Conservation (phyloP, 2,888 invertebrate genomes). For the Drosophila phalerata region DNA sequence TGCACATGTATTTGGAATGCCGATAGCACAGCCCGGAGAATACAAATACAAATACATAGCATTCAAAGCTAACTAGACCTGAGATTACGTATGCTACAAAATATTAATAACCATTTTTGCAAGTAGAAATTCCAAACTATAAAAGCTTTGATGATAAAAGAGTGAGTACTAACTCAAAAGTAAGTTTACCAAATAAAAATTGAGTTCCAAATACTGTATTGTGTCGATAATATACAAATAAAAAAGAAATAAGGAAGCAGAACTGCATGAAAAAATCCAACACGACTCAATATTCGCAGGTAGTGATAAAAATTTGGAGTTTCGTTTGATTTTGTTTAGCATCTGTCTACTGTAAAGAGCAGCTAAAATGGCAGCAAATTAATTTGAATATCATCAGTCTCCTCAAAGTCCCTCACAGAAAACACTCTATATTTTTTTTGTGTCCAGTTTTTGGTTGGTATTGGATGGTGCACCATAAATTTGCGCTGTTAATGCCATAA, state of each 20-base stretch:
- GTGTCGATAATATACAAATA: too few relatives aligned
- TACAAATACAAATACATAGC: too few relatives aligned
- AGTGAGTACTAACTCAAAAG: background rate
- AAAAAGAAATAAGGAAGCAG: too few relatives aligned
- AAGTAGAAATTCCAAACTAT: too few relatives aligned
- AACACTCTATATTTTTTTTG: slow-evolving; percentile 11
- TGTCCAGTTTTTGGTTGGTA: slow-evolving; percentile 17
- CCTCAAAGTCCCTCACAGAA: background rate
- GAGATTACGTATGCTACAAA: background rate
- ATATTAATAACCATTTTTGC: background rate
- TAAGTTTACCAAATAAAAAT: background rate
- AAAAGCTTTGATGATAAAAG: background rate
- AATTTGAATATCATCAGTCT: slow-evolving; percentile 24
- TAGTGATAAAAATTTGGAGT: background rate
- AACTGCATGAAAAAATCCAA: too few relatives aligned
- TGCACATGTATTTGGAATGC: slow-evolving; percentile 1
- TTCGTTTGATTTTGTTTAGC: slow-evolving; percentile 16
- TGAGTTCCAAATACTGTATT: too few relatives aligned
- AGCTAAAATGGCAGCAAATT: slow-evolving; percentile 25
- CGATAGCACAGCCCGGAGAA: slow-evolving; percentile 2
- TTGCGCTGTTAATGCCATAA: slow-evolving; percentile 77
- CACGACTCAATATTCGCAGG: too few relatives aligned
- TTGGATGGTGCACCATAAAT: slow-evolving; percentile 64
- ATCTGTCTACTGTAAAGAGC: slow-evolving; percentile 23
- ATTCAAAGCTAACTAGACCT: background rate